Percentiles rank a stretch among this genome's conserved stretches.
Evolutionary conservation across 2,797 vertebrate genomes (phyloP).

Genomic region (Lacerta viridis): DNA sequence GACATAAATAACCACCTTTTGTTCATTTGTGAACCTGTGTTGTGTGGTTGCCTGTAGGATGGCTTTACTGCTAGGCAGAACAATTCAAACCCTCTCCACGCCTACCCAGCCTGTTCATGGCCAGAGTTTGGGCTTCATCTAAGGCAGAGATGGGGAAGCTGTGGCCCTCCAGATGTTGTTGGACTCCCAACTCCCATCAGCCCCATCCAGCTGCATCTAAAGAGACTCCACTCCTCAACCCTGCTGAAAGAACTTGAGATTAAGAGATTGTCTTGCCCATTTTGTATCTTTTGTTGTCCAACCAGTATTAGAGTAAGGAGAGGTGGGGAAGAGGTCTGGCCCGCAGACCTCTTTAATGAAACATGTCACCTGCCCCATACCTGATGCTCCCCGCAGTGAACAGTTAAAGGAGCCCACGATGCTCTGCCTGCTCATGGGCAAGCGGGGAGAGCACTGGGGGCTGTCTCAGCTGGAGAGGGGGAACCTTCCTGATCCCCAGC

Average conservation of each 20-base stretch:
- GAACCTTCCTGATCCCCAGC: too few species aligned
- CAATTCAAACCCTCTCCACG: not conserved
- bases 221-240: not conserved
- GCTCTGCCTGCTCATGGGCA: too few species aligned
- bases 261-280: not conserved
- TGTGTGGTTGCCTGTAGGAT: not conserved
- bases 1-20: not conserved
- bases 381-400: too few species aligned
- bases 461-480: too few species aligned
- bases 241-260: not conserved
- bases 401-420: too few species aligned
- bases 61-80: not conserved
- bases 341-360: too few species aligned
- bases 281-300: not conserved
- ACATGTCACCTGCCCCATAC: too few species aligned
- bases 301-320: not conserved
- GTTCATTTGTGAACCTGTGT: constrained; percentile 20
- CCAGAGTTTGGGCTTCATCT: not conserved
- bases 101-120: accelerated
- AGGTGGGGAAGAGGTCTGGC: too few species aligned
- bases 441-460: too few species aligned
- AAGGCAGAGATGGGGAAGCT: not conserved
- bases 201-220: not conserved
- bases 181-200: too few species aligned
- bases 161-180: not conserved